Evolutionary conservation across 2,797 vertebrate genomes (phyloP), one percentile per base, ranked within the genome.

Genomic region (Ambastaia sidthimunki): DNA sequence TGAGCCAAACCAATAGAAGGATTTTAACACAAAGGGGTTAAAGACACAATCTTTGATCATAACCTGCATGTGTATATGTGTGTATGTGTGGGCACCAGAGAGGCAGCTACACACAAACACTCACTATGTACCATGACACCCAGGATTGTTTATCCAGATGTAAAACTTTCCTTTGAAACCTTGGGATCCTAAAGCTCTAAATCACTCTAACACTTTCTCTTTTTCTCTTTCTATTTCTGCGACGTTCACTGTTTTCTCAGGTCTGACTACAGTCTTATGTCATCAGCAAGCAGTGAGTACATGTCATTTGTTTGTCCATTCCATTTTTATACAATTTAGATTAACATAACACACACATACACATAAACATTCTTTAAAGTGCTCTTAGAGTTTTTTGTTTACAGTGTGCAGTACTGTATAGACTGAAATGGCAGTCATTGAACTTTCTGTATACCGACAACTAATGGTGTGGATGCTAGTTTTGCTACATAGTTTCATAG

Each of bases 251-350:
- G 94, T 80, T 90, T 74, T 94, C 95, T 87, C 94, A 98, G 97
- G 94, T 98, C 96, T 77, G 96, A 98, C 89, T 97, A 96, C 94
- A 98, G 97, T 92, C 95, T 91, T 80, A 89, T 96, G 94, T 98
- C 96, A 80, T 96, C 96, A 72, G 94, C 96, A 4, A 97, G 95
- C 94, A 97, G 97, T 98, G 91, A 98, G 97, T 98, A 95, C 81
- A 88, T 72, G 25, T 15, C 31, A 28, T 28, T 28, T 71, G 21
- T 69, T 25, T 68, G 10, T 23, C 55, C 13, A 18, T 37, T 62
- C 7, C 7, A 28, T 28, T 15, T 23, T 57, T 57, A 57, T 62
- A 18, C 52, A 47, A 16, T 68, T 70, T 67, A 50, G 23, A 37
- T 31, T 7, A 12, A 18, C 65, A 34, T 12, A 34, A 66, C 52